Percentiles rank a stretch among this genome's conserved stretches.
Conservation (phyloP, 2,113 vertebrate genomes). For the Apus apus region DNA sequence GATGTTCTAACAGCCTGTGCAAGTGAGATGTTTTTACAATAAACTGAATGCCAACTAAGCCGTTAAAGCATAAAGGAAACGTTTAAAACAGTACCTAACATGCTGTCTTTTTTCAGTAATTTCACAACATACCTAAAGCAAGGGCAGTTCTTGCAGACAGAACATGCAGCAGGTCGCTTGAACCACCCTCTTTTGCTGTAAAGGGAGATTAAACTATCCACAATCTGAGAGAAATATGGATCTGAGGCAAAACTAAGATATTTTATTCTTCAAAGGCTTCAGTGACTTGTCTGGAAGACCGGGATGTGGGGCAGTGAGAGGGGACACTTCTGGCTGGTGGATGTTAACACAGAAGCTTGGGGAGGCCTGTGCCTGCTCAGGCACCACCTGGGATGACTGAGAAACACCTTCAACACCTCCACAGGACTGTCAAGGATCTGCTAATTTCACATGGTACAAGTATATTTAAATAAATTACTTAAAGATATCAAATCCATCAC, state of each 20-base stretch:
- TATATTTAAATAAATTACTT: neutral
- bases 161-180: neutral
- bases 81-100: neutral
- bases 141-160: neutral
- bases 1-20: neutral
- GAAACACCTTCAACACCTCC: neutral
- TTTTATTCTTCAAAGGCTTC: neutral
- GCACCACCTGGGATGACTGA: neutral
- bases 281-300: neutral
- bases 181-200: neutral
- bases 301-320: neutral
- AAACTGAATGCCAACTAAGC: neutral
- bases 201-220: neutral
- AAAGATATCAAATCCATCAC: neutral
- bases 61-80: neutral
- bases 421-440: fast-evolving
- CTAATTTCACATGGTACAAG: neutral
- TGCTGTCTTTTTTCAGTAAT: neutral
- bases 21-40: neutral
- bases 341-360: neutral
- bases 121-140: neutral
- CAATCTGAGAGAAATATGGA: neutral
- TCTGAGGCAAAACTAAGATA: neutral
- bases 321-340: neutral
- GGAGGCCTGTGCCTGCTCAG: neutral